Evolutionary conservation across 1,140 invertebrate genomes (phyloP).

Genomic region (Conus ventricosus): DNA sequence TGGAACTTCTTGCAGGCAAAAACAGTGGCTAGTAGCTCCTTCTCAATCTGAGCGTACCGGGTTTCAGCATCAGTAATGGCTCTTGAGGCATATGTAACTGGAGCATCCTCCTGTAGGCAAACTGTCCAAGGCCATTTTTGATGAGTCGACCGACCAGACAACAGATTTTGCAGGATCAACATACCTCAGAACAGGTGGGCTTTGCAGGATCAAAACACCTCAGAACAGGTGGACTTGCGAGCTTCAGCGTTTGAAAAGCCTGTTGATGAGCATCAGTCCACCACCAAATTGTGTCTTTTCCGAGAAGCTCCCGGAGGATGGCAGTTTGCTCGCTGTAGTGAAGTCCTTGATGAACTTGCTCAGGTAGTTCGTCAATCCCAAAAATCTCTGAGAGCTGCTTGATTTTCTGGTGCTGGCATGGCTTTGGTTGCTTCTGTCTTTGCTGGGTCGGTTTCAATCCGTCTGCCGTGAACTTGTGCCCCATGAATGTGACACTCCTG

Average conservation of each 20-base stretch:
- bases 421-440: conserved; percentile 35
- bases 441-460: background rate
- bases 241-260: too few species aligned
- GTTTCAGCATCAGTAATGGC: conserved; percentile 70
- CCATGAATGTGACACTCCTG: too few species aligned
- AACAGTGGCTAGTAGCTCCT: conserved; percentile 76
- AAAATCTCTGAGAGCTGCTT: conserved; percentile 5
- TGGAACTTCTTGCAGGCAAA: conserved; percentile 76
- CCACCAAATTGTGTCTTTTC: too few species aligned
- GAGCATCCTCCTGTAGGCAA: too few species aligned
- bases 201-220: conserved; percentile 36
- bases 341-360: conserved; percentile 22
- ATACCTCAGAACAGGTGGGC: conserved; percentile 30
- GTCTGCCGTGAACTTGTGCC: too few species aligned
- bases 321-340: too few species aligned
- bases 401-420: conserved; percentile 31
- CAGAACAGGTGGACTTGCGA: conserved; percentile 7
- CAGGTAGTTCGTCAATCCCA: background rate
- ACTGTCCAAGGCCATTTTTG: conserved; percentile 64
- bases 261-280: background rate
- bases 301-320: too few species aligned
- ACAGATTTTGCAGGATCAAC: conserved; percentile 26
- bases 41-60: conserved; percentile 76
- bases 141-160: conserved; percentile 41
- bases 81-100: conserved; percentile 67